Evolutionary conservation across 2,113 vertebrate species (phyloP).

Genomic region (Coturnix japonica): DNA sequence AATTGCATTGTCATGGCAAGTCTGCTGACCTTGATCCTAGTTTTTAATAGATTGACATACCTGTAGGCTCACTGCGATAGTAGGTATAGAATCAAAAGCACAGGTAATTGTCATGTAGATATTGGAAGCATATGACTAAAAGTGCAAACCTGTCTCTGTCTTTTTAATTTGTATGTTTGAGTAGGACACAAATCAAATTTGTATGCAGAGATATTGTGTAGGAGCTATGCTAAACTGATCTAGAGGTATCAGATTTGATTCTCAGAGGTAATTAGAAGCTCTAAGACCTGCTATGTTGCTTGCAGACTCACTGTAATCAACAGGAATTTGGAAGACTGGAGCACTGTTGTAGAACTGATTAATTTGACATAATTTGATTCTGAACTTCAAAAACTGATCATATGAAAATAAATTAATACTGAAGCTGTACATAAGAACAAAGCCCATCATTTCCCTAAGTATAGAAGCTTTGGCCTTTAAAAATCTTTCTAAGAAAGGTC

Average conservation of each 20-base stretch:
- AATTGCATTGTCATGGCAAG: background rate
- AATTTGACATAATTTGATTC: slow-evolving; percentile 38
- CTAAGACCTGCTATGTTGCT: background rate
- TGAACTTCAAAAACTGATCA: slow-evolving; percentile 25
- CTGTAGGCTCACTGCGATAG: background rate
- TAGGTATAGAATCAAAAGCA: background rate
- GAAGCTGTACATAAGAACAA: background rate
- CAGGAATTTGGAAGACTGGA: slow-evolving; percentile 12
- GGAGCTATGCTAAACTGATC: background rate
- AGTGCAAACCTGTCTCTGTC: background rate
- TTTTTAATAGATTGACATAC: background rate
- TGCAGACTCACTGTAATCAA: background rate
- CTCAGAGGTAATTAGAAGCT: slow-evolving; percentile 28
- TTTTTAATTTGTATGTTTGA: background rate
- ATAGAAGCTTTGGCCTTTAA: background rate
- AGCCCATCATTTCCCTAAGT: background rate
- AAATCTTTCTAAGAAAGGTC: background rate
- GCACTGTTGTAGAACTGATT: slow-evolving; percentile 12
- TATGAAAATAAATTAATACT: background rate
- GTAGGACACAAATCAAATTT: background rate
- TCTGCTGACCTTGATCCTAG: background rate
- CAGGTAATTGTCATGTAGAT: background rate
- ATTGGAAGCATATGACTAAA: background rate
- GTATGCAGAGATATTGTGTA: background rate
- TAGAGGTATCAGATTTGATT: background rate